These are phyloP conservation scores for Drosophila eohydei DNA, from an alignment of 2,888 invertebrate species.

Conservation along the genomic window DNA sequence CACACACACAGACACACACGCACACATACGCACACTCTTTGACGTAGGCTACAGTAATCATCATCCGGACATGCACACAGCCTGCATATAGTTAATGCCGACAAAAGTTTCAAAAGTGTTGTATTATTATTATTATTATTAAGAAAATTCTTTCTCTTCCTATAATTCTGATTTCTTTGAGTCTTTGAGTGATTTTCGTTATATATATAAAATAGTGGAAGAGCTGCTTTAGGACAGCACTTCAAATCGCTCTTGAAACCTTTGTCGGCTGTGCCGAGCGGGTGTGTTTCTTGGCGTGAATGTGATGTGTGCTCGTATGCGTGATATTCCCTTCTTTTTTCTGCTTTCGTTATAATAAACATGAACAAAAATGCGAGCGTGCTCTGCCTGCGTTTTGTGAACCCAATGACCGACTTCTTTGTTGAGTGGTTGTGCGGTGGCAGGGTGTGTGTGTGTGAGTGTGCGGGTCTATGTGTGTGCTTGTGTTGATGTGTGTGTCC, in stretches of 20 bases:
- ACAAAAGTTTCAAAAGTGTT: constrained; percentile 31
- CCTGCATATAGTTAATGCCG: constrained; percentile 1
- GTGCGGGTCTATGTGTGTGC: not conserved
- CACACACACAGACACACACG: constrained; percentile 16
- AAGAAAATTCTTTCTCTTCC: not conserved
- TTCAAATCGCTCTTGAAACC: not conserved
- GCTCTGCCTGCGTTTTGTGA: constrained; percentile 55
- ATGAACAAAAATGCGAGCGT: constrained; percentile 51
- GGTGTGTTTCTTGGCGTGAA: constrained; percentile 9
- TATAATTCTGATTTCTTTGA: rapidly evolving
- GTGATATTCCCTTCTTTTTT: constrained; percentile 25
- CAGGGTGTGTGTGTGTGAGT: not conserved
- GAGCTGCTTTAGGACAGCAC: not conserved
- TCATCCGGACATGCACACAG: constrained; percentile 21
- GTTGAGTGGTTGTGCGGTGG: constrained; percentile 30
- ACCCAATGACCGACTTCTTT: constrained; percentile 72
- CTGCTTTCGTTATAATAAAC: constrained; percentile 53
- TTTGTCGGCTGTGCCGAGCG: constrained; percentile 41
- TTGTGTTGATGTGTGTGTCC: constrained; percentile 8
- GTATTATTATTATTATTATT: not conserved
- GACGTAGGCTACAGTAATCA: constrained; percentile 34
- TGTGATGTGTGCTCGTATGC: constrained; percentile 35
- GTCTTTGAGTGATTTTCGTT: not conserved
- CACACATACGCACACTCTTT: constrained; percentile 17
- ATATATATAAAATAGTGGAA: not conserved